Percentiles rank a stretch among this genome's conserved stretches.
Evolutionary conservation across 2,888 invertebrate species (phyloP).

Genomic region (Aspidapion aeneum): DNA sequence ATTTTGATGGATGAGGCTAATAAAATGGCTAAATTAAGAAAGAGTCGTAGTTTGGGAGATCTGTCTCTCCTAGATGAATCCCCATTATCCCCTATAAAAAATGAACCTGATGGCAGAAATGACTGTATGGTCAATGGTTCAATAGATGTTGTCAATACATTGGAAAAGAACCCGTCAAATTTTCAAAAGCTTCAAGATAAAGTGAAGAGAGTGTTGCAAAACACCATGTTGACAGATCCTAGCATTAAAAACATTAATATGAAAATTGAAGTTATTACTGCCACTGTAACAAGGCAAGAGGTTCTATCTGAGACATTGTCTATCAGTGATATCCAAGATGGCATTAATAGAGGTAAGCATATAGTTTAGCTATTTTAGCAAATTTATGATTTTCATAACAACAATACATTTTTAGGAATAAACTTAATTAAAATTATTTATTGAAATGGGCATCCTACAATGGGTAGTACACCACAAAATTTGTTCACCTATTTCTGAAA

Average conservation of each 20-base stretch:
- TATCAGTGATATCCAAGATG: too few relatives aligned
- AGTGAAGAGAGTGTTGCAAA: constrained; percentile 21
- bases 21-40: not conserved
- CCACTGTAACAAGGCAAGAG: not conserved
- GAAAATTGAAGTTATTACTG: constrained; percentile 14
- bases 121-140: constrained; percentile 5
- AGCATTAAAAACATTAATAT: constrained; percentile 16
- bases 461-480: too few relatives aligned
- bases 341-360: too few relatives aligned
- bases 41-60: constrained; percentile 1
- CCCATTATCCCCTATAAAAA: constrained; percentile 22
- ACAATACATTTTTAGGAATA: too few relatives aligned
- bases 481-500: too few relatives aligned
- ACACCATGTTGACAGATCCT: constrained; percentile 14
- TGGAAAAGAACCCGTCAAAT: constrained; percentile 5
- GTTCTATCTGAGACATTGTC: too few relatives aligned
- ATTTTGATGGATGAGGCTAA: too few relatives aligned
- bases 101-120: constrained; percentile 7
- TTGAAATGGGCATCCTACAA: too few relatives aligned
- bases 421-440: too few relatives aligned
- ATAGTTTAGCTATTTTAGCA: too few relatives aligned
- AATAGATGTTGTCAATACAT: constrained; percentile 14
- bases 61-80: not conserved
- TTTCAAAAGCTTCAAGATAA: not conserved
- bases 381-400: too few relatives aligned